Conservation (phyloP, 2,888 invertebrate genomes). For the Ypsolopha scabrella region DNA sequence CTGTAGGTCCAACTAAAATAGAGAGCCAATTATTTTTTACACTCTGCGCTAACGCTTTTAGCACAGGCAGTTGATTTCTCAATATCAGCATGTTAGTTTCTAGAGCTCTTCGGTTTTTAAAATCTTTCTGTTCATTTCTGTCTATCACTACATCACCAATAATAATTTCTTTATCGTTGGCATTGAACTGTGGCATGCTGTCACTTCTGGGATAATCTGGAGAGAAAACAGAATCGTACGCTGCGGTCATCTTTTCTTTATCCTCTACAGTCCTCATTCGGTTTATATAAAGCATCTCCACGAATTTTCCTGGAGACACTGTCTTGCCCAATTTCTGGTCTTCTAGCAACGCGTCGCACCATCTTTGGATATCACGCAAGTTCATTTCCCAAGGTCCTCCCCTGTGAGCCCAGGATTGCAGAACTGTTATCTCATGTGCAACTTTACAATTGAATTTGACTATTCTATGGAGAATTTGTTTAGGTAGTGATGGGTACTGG, state of each 20-base stretch:
- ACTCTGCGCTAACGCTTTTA: slow-evolving; percentile 88
- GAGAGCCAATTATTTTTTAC: slow-evolving; percentile 94
- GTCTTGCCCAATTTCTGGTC: slow-evolving; percentile 28
- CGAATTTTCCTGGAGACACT: slow-evolving; percentile 70
- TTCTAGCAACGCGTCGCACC: slow-evolving; percentile 83
- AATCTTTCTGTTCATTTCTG: slow-evolving; percentile 46
- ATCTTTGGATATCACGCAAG: slow-evolving; percentile 92
- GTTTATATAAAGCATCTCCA: slow-evolving; percentile 86
- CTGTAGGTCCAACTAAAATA: slow-evolving; percentile 84
- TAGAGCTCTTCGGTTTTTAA: slow-evolving; percentile 37
- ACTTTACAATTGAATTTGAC: slow-evolving; percentile 82
- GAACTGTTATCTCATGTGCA: slow-evolving; percentile 71
- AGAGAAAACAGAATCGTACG: slow-evolving; percentile 59
- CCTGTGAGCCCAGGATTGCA: slow-evolving; percentile 78
- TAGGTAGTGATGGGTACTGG: slow-evolving; percentile 73
- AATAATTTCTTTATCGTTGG: slow-evolving; percentile 69
- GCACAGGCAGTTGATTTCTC: slow-evolving; percentile 70
- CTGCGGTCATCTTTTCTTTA: slow-evolving; percentile 74
- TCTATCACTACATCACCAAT: slow-evolving; percentile 74
- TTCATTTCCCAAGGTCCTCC: slow-evolving; percentile 99
- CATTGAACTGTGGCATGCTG: slow-evolving; percentile 66
- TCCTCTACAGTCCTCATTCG: slow-evolving; percentile 87
- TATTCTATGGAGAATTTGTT: slow-evolving; percentile 75
- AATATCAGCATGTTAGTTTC: slow-evolving; percentile 56
- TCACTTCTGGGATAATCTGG: slow-evolving; percentile 61